Base-by-base conservation (phyloP, 2,888 invertebrate species). In the Abrostola triplasia region DNA sequence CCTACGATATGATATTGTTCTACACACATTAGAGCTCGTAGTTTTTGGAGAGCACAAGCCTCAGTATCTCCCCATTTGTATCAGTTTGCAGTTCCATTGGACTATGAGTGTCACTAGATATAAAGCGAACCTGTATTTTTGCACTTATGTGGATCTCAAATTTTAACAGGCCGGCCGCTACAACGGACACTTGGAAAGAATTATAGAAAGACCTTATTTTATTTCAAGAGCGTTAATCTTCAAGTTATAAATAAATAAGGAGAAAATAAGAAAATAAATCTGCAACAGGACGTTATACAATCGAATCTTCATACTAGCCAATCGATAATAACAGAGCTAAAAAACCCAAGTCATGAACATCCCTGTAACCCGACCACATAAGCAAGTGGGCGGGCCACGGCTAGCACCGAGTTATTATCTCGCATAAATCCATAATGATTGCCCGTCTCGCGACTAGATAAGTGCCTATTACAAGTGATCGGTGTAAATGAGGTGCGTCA, bases 341-440 rank as follows among this genome's bases (percentile, higher is more conserved):
- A 69, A 72, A 73, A 60, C 24, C 50, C 37, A 55, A 51, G 48
- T 70, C 64, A 71, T 67, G 68, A 55, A 60, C 60, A 68, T 55
- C 48, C 51, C 5, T 44, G 53, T 51, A 65, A 38, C 7, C 36
- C 35, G 61, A 65, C 38, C 70, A 73, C 64, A 47, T 71, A 65
- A 65, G 65, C 41, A 64, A 52, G 83, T 84, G 79, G 85, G 85
- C 80, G 87, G 80, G 60, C 55, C 68, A 50, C 60, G 64, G 53
- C 76, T 74, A 52, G 62, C 67, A 64, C 75, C 80, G 76, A 88
- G 85, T 86, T 85, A 90, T 90, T 90, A 91, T 87, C 84, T 81
- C 65, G 79, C 89, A 91, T 91, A 90, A 91, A 90, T 91, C 89
- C 85, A 82, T 90, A 88, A 89, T 89, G 90, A 90, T 89, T 84